Evolutionary conservation across 2,113 vertebrate species (phyloP), one percentile per base, ranked within the genome.

Genomic region (Pachycephala philippinensis): DNA sequence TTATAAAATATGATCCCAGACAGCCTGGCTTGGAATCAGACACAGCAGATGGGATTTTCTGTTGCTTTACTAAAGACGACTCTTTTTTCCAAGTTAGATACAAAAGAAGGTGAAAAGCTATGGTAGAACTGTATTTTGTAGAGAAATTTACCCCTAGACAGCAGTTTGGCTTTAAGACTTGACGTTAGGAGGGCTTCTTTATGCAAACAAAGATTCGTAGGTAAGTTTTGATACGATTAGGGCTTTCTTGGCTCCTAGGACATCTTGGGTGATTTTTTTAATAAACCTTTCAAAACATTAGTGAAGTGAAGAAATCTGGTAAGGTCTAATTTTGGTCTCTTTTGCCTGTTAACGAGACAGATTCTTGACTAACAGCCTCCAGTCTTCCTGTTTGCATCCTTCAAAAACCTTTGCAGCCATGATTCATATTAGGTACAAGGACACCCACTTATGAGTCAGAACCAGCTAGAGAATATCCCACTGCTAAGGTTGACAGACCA

Each of bases 11-110:
- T 5, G 26, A 81, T 89, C 61, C 77, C 77, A 96, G 86, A 92
- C 86, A 82, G 72, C 89, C 72, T 95, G 93, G 80, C 90, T 93
- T 92, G 61, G 57, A 89, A 64, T 95, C 92, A 86, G 71, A 88
- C 80, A 68, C 15, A 95, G 45, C 93, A 96, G 93, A 95, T 95
- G 95, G 88, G 76, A 68, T 96, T 96, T 96, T 92, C 74, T 96
- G 64, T 93, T 17, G 4, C 82, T 92, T 88, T 90, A 44, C 19
- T 92, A 68, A 88, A 92, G 85, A 71, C 1, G 0, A 54, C 79
- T 44, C 27, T 90, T 92, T 92, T 81, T 82, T 96, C 80, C 86
- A 87, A 93, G 61, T 75, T 87, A 39, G 44, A 49, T 92, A 92
- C 47, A 87, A 89, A 94, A 89, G 77, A 93, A 87, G 87, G 91